phyloP scores from a whole-genome alignment of 2,888 invertebrate species.

The Nomada ferruginata region DNA sequence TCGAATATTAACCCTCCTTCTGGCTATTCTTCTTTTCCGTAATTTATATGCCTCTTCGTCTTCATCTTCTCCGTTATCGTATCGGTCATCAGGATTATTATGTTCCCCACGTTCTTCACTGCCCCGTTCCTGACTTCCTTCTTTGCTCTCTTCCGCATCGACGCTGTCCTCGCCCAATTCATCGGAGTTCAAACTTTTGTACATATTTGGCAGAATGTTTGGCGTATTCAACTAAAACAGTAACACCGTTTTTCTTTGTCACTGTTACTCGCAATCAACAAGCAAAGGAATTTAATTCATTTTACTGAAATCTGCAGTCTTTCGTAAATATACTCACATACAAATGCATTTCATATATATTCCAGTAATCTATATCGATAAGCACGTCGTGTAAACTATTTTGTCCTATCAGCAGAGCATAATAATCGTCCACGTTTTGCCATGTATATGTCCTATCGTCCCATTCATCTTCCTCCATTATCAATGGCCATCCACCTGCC shows the following conservation, averaged over 20 bases:
- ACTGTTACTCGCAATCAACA: too few species aligned
- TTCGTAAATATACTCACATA: slow-evolving; percentile 41
- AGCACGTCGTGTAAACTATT: slow-evolving; percentile 49
- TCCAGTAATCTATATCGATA: slow-evolving; percentile 41
- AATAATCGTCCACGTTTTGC: slow-evolving; percentile 70
- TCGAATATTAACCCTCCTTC: not conserved
- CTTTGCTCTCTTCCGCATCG: not conserved
- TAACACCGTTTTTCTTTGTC: not conserved
- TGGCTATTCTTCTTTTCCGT: not conserved
- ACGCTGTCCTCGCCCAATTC: not conserved
- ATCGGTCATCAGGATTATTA: not conserved
- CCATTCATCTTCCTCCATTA: slow-evolving; percentile 73
- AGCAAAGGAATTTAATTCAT: too few species aligned
- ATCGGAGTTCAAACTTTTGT: not conserved
- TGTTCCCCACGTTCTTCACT: slow-evolving; percentile 5
- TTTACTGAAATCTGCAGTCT: too few species aligned
- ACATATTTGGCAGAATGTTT: not conserved
- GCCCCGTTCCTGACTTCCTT: slow-evolving; percentile 22
- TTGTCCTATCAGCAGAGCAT: slow-evolving; percentile 50
- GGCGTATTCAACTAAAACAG: slow-evolving; percentile 5
- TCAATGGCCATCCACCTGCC: slow-evolving; percentile 74
- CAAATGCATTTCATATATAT: too few species aligned
- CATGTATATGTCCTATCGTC: slow-evolving; percentile 64
- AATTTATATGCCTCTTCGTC: not conserved
- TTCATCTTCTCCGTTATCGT: not conserved